A percentile compares a stretch with the other conserved stretches of the same genome.
Conservation (phyloP, 2,113 vertebrate genomes). For the Emydura subglobosa region DNA sequence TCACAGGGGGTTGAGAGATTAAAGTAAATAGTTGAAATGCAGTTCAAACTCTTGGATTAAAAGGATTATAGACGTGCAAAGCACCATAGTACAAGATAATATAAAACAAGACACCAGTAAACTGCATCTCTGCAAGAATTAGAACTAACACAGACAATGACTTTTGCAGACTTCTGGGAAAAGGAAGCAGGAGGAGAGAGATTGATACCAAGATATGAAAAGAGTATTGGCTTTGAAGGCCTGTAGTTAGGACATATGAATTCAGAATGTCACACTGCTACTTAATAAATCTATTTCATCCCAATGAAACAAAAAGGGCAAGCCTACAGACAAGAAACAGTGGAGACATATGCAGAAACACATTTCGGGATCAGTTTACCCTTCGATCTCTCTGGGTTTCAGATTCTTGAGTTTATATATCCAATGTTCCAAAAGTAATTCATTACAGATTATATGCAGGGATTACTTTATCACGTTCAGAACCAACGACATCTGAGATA, state of each 20-base stretch:
- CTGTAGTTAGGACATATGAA: not conserved
- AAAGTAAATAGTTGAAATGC: conserved; percentile 58
- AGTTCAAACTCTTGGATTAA: conserved; percentile 60
- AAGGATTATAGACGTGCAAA: conserved; percentile 69
- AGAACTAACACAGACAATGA: conserved; percentile 67
- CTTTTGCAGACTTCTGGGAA: conserved; percentile 61
- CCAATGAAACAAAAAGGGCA: conserved; percentile 25
- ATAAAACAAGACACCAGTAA: conserved; percentile 60
- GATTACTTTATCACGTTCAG: conserved; percentile 27
- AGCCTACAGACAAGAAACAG: conserved; percentile 19
- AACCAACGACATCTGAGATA: not conserved
- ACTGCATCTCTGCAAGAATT: conserved; percentile 41
- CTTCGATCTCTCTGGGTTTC: conserved; percentile 40
- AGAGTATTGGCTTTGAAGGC: conserved; percentile 45
- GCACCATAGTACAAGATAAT: conserved; percentile 61
- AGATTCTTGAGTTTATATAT: conserved; percentile 64
- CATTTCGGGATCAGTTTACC: conserved; percentile 43
- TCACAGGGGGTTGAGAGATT: conserved; percentile 34
- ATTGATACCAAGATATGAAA: conserved; percentile 26
- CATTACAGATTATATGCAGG: conserved; percentile 38
- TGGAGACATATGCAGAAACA: conserved; percentile 17
- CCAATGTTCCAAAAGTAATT: conserved; percentile 26
- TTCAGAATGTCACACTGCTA: conserved; percentile 47
- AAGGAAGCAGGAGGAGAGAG: conserved; percentile 55
- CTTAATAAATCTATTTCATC: conserved; percentile 30